Conservation (phyloP, 2,113 vertebrate species). For the Hymenochirus boettgeri region DNA sequence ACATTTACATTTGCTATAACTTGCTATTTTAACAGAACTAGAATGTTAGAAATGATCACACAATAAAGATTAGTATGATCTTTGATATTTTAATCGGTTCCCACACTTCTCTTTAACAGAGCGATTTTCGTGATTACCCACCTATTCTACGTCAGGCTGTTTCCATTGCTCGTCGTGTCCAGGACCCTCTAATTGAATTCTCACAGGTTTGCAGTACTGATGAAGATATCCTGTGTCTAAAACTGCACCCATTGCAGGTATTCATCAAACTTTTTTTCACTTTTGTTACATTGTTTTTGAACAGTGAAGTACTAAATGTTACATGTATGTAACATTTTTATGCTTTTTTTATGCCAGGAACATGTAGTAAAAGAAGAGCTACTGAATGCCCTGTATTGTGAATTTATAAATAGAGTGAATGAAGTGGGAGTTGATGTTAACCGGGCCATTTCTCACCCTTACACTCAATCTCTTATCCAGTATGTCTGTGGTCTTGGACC, state of each 20-base stretch:
- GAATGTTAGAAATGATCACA: too few relatives aligned
- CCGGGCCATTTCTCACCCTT: constrained; percentile 86
- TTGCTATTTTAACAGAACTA: too few relatives aligned
- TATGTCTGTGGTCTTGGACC: constrained; percentile 92
- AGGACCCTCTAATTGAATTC: constrained; percentile 93
- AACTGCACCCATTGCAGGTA: constrained; percentile 94
- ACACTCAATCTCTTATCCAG: constrained; percentile 93
- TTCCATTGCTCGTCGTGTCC: constrained; percentile 90
- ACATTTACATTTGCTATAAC: too few relatives aligned
- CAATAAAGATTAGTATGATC: too few relatives aligned
- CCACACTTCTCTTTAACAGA: too few relatives aligned
- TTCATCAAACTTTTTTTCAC: constrained; percentile 4
- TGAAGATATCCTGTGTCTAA: constrained; percentile 94
- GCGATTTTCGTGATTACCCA: constrained; percentile 89
- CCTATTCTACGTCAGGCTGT: constrained; percentile 90
- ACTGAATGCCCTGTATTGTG: constrained; percentile 85
- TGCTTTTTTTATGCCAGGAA: constrained; percentile 65
- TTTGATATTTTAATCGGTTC: too few relatives aligned
- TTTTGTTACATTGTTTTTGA: background rate
- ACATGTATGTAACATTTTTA: background rate
- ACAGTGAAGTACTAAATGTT: too few relatives aligned
- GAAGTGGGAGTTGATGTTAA: constrained; percentile 98
- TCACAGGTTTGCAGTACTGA: constrained; percentile 95
- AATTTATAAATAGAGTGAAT: constrained; percentile 96
- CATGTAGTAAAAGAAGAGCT: constrained; percentile 95